Percentiles rank a stretch among this genome's conserved stretches.
phyloP scores from a whole-genome alignment of 2,113 vertebrate genomes.

The Entelurus aequoreus region DNA sequence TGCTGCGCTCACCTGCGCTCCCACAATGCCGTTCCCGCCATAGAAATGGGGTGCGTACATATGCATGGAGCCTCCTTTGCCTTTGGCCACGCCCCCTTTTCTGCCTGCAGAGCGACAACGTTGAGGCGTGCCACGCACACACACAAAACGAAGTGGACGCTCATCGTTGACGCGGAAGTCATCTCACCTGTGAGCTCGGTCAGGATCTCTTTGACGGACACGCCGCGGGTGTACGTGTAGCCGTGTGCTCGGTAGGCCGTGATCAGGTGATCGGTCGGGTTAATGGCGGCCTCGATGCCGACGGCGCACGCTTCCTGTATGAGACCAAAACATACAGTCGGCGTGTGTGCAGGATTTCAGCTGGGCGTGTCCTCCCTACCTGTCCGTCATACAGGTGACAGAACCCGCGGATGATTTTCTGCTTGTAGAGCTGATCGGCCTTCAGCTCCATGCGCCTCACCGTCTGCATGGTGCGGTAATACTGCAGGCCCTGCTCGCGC shows the following conservation, averaged over 20 bases:
- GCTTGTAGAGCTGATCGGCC: constrained; percentile 90
- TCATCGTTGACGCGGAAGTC: accelerated
- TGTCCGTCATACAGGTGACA: constrained; percentile 95
- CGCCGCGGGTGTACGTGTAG: constrained; percentile 84
- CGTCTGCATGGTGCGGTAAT: constrained; percentile 90
- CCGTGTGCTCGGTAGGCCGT: constrained; percentile 89
- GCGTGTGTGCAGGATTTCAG: neutral
- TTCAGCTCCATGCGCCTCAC: constrained; percentile 95
- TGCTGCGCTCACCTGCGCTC: constrained; percentile 81
- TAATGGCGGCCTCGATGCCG: constrained; percentile 84
- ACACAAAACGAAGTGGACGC: accelerated
- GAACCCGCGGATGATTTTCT: constrained; percentile 90
- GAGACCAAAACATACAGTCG: neutral
- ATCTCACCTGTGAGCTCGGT: constrained; percentile 85
- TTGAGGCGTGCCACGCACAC: neutral
- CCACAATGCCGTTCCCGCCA: constrained; percentile 93
- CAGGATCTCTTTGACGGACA: constrained; percentile 81
- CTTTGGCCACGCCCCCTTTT: constrained; percentile 88
- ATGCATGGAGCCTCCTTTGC: constrained; percentile 95
- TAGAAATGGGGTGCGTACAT: constrained; percentile 95
- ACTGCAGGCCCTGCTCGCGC: constrained; percentile 86
- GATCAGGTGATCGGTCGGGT: constrained; percentile 87
- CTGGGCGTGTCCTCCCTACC: constrained; percentile 54
- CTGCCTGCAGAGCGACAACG: constrained; percentile 69
- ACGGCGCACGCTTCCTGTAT: constrained; percentile 90